Evolutionary conservation across 2,888 invertebrate species (phyloP), one percentile per base, ranked within the genome.

Genomic region (Pammene fasciana): DNA sequence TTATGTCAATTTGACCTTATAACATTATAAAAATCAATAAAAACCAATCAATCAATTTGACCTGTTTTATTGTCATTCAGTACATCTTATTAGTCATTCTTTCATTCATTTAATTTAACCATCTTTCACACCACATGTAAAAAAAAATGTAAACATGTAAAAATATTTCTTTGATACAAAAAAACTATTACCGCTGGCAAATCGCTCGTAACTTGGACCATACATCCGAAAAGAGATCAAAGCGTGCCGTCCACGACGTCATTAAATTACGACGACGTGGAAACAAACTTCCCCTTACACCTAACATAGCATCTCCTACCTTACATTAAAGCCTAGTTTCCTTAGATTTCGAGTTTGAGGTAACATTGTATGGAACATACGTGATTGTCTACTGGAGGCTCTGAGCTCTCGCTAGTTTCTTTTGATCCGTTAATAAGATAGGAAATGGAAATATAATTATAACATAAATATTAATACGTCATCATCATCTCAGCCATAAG

Each of bases 211-310:
- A 66, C 62, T 79, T 84, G 72, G 14, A 77, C 83, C 81, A 80
- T 14, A 76, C 78, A 68, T 78, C 75, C 72, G 70, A 77, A 84
- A 82, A 81, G 78, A 85, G 81, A 87, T 87, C 87, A 87, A 87
- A 87, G 87, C 85, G 79, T 82, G 78, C 84, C 81, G 82, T 85
- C 82, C 81, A 82, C 84, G 88, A 86, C 87, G 85, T 87, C 87
- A 87, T 87, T 87, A 87, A 86, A 87, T 84, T 85, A 86, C 82
- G 84, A 78, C 83, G 79, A 81, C 78, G 74, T 79, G 76, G 81
- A 76, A 78, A 81, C 80, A 75, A 73, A 75, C 77, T 78, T 71
- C 62, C 71, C 56, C 72, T 61, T 75, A 52, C 79, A 50, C 45
- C 59, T 54, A 45, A 50, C 26, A 11, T 14, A 55, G 61, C 76